These are phyloP conservation scores for Coenobita brevimanus DNA, from an alignment of 1,140 invertebrate genomes.

Conservation along the genomic window DNA sequence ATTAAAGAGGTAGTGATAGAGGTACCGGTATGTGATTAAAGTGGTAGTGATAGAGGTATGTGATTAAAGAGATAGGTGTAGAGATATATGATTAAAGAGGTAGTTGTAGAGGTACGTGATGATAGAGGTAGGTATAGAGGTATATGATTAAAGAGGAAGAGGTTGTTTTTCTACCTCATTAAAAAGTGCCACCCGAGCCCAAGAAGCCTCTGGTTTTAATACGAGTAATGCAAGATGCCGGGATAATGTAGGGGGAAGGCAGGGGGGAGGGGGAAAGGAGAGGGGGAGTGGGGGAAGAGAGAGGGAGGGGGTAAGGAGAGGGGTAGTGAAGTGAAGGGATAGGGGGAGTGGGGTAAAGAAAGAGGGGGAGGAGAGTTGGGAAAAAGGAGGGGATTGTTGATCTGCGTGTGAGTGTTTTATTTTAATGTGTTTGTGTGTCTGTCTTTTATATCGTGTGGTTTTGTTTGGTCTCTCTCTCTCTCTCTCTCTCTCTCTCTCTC, in stretches of 20 bases:
- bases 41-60: no score
- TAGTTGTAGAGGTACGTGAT: no score
- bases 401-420: not conserved
- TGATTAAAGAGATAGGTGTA: no score
- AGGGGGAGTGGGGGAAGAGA: no score
- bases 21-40: not conserved
- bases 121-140: no score
- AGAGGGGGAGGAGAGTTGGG: not conserved
- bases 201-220: slow-evolving; percentile 13
- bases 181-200: no score
- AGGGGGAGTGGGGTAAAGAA: not conserved
- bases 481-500: not conserved
- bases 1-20: not conserved
- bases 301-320: not conserved
- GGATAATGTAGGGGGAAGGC: not conserved
- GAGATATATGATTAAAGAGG: no score
- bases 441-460: not conserved
- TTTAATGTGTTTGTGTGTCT: not conserved
- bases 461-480: not conserved
- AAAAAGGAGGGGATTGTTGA: not conserved
- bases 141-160: not conserved
- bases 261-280: no score
- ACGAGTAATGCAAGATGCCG: not conserved
- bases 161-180: not conserved
- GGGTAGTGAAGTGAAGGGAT: not conserved